A percentile compares a stretch with the other conserved stretches of the same genome.
Evolutionary conservation across 2,888 invertebrate species (phyloP).

Genomic region (Aquatica leii): DNA sequence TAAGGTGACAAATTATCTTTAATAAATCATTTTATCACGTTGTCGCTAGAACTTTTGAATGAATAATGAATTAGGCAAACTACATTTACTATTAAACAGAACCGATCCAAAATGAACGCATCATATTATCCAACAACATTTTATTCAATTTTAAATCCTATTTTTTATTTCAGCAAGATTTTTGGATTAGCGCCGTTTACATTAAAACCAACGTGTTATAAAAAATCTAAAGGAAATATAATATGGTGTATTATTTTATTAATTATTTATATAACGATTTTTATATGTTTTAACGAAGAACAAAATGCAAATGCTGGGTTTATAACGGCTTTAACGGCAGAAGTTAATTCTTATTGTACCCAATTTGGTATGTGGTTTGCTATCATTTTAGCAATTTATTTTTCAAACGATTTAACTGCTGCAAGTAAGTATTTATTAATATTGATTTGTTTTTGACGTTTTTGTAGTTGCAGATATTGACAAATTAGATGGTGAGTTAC

Average conservation of each 20-base stretch:
- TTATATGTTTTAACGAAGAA: background rate
- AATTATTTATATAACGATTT: background rate
- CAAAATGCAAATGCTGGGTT: background rate
- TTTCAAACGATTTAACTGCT: background rate
- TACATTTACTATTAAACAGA: background rate
- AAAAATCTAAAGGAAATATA: background rate
- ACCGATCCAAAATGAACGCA: background rate
- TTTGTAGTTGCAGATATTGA: background rate
- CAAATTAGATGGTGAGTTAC: background rate
- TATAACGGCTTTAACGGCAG: conserved; percentile 11
- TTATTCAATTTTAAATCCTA: conserved; percentile 1
- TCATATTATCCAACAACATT: background rate
- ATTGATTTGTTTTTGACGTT: no score
- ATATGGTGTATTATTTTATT: background rate
- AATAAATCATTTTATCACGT: conserved; percentile 1
- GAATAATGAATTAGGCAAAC: background rate
- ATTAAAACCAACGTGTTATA: conserved; percentile 3
- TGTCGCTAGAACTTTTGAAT: background rate
- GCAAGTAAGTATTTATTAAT: background rate
- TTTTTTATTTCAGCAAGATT: conserved; percentile 12
- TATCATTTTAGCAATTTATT: conserved; percentile 15
- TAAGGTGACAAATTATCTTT: background rate
- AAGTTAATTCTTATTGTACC: conserved; percentile 10
- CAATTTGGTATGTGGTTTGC: conserved; percentile 12
- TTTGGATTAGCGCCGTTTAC: conserved; percentile 7